Percentiles rank a stretch among this genome's conserved stretches.
phyloP scores from a whole-genome alignment of 2,888 invertebrate species.

The Phragmatobia fuliginosa region DNA sequence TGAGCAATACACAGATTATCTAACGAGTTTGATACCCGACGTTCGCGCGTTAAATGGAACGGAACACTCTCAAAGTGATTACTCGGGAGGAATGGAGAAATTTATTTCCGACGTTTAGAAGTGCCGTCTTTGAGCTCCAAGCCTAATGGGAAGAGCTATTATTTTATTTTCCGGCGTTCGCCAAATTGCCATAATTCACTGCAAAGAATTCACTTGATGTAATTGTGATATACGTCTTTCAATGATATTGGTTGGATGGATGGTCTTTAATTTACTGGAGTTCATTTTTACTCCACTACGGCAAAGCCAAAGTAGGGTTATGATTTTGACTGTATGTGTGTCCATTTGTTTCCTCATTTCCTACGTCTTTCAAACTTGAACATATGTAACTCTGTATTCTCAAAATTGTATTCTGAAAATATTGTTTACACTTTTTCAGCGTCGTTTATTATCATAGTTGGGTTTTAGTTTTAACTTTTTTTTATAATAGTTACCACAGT shows the following conservation, averaged over 20 bases:
- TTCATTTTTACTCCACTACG: too few species aligned
- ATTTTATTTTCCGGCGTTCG: conserved; percentile 81
- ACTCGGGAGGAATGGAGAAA: conserved; percentile 62
- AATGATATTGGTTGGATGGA: conserved; percentile 9
- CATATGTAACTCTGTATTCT: too few species aligned
- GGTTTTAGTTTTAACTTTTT: too few species aligned
- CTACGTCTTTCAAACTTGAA: too few species aligned
- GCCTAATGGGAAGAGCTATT: conserved; percentile 77
- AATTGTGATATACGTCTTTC: conserved; percentile 15
- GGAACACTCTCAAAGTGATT: conserved; percentile 55
- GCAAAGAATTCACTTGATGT: conserved; percentile 42
- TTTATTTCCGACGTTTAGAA: conserved; percentile 73
- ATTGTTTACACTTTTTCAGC: too few species aligned
- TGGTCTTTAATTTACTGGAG: neutral
- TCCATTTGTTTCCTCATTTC: too few species aligned
- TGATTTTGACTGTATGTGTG: too few species aligned
- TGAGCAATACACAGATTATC: conserved; percentile 12
- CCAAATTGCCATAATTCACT: conserved; percentile 71
- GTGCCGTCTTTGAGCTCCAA: conserved; percentile 56
- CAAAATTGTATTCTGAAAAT: too few species aligned
- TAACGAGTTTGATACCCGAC: conserved; percentile 18
- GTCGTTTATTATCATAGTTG: too few species aligned
- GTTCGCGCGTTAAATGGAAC: conserved; percentile 57
- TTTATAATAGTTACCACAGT: too few species aligned
- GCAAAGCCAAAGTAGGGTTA: too few species aligned